Evolutionary conservation across 2,797 vertebrate species (phyloP).

Genomic region (Anguilla marmorata): DNA sequence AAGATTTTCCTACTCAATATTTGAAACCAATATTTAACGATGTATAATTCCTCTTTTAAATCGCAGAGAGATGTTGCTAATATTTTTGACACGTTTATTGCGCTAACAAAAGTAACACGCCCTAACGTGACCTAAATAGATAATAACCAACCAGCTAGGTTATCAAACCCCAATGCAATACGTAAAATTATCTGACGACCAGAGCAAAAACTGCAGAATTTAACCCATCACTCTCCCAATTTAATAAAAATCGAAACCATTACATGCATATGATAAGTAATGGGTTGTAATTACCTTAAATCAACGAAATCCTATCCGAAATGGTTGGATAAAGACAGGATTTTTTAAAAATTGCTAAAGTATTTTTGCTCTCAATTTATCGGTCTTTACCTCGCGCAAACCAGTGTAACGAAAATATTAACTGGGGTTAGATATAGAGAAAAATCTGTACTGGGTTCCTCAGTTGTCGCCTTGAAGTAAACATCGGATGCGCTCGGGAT

Average conservation of each 20-base stretch:
- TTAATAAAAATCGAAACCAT: neutral
- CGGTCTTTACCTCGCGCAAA: conserved; percentile 46
- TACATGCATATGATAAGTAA: conserved; percentile 15
- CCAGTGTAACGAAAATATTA: conserved; percentile 45
- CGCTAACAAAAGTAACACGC: conserved; percentile 43
- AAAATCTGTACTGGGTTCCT: conserved; percentile 52
- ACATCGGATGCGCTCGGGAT: conserved; percentile 57
- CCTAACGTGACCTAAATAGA: conserved; percentile 34
- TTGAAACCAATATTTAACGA: neutral
- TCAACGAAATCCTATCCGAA: conserved; percentile 12
- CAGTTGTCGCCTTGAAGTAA: conserved; percentile 49
- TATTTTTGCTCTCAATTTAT: conserved; percentile 32
- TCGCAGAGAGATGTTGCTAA: neutral
- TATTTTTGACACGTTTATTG: neutral
- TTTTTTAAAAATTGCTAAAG: neutral
- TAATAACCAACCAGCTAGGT: neutral
- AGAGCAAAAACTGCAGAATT: conserved; percentile 55
- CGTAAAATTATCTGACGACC: conserved; percentile 34
- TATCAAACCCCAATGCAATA: conserved; percentile 20
- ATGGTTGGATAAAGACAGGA: neutral
- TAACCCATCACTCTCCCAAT: conserved; percentile 51
- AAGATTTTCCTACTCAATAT: neutral
- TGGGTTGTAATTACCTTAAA: conserved; percentile 27
- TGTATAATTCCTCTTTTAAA: neutral
- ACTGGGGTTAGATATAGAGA: conserved; percentile 40